Conservation (phyloP, 2,797 vertebrate species). For the Eidolon dupreanum region DNA sequence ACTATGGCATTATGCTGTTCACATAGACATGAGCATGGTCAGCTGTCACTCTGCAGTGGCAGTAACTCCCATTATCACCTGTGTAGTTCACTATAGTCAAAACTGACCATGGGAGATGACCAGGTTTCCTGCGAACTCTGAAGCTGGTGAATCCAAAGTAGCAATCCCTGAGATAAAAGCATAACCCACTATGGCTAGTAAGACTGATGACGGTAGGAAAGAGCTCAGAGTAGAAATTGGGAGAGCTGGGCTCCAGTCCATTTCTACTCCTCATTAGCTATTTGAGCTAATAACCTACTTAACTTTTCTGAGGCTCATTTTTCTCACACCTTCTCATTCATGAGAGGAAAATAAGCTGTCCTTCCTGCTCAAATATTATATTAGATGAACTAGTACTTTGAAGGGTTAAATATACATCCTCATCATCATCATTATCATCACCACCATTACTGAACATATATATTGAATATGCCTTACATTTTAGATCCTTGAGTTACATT, state of each 20-base stretch:
- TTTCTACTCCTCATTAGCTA: neutral
- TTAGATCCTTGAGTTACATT: neutral
- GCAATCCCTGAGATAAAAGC: neutral
- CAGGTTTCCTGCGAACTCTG: neutral
- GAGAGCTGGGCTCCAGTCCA: neutral
- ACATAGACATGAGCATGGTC: neutral
- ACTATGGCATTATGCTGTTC: neutral
- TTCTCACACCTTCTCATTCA: neutral
- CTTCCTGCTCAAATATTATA: neutral
- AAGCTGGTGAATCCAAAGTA: neutral
- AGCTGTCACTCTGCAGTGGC: neutral
- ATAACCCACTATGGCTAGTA: neutral
- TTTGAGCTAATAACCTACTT: neutral
- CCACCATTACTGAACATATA: neutral
- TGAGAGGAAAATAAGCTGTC: neutral
- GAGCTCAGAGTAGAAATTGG: neutral
- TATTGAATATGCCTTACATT: neutral
- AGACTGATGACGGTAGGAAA: neutral
- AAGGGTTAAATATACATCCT: neutral
- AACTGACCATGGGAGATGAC: neutral
- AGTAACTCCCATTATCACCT: neutral
- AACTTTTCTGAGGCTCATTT: neutral
- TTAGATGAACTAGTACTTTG: neutral
- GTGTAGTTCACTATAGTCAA: neutral
- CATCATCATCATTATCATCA: neutral